A percentile compares a stretch with the other conserved stretches of the same genome.
These are phyloP conservation scores for Ceratothoa steindachneri DNA, from an alignment of 2,888 invertebrate species.

Conservation along the genomic window DNA sequence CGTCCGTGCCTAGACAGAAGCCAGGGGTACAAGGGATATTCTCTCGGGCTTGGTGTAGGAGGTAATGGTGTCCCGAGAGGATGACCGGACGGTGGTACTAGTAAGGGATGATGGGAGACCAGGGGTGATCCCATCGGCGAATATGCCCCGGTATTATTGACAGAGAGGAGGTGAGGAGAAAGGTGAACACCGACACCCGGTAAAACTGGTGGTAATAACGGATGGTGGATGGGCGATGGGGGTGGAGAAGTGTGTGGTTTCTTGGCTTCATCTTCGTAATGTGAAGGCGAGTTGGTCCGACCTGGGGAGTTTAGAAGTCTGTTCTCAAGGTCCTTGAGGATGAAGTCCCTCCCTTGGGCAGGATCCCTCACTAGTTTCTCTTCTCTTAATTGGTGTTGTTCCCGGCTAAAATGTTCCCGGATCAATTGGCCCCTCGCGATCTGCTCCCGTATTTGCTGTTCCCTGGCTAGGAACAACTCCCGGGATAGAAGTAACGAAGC, in stretches of 20 bases:
- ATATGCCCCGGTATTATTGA: neutral
- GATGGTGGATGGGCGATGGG: conserved; percentile 15
- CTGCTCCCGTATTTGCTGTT: conserved; percentile 33
- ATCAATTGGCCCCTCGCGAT: conserved; percentile 27
- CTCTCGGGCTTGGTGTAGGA: conserved; percentile 26
- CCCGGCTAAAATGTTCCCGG: conserved; percentile 29
- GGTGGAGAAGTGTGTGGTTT: neutral
- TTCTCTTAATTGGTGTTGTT: conserved; percentile 25
- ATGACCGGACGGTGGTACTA: conserved; percentile 52
- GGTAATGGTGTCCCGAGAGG: conserved; percentile 62
- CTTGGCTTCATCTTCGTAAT: neutral
- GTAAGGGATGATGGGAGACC: conserved; percentile 2
- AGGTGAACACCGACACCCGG: conserved; percentile 11
- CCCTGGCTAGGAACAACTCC: conserved; percentile 31
- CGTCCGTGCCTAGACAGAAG: conserved; percentile 76
- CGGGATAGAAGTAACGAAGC: conserved; percentile 20
- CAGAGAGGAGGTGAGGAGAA: neutral
- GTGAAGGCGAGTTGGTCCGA: neutral
- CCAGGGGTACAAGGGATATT: conserved; percentile 82
- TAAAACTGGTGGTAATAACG: neutral
- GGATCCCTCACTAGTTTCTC: neutral
- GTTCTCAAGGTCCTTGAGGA: neutral
- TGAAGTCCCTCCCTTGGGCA: neutral
- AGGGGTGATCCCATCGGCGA: neutral
- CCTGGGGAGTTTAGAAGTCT: neutral